Conservation (phyloP, 35 echinoderm and acorn worm genomes). For the Patiria miniata region DNA sequence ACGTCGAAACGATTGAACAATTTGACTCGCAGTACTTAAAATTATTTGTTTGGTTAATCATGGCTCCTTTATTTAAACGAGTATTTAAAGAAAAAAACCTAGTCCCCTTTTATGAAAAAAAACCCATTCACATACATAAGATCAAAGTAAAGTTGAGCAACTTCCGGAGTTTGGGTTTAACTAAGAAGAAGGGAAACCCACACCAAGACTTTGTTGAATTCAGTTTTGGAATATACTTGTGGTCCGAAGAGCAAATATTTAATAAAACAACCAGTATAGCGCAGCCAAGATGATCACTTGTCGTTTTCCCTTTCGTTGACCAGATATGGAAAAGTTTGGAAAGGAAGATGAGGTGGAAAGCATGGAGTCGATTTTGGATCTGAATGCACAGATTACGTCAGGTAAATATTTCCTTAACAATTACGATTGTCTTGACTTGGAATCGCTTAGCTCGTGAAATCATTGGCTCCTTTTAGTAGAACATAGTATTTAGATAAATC, state of each 20-base stretch:
- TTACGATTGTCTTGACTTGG: background rate
- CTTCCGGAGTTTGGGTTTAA: background rate
- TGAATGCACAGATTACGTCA: constrained; percentile 39
- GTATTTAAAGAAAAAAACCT: no score
- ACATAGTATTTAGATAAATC: background rate
- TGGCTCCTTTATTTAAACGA: no score
- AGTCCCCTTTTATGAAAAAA: no score
- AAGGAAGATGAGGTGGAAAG: constrained; percentile 44
- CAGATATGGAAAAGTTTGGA: constrained; percentile 42
- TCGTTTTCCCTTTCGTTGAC: background rate
- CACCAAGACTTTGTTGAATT: background rate
- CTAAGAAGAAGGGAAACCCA: background rate
- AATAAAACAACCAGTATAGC: background rate
- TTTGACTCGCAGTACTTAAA: no score
- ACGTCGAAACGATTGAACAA: no score
- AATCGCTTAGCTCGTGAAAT: background rate
- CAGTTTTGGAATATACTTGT: no score
- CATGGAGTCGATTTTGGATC: constrained; percentile 42
- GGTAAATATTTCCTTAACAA: background rate
- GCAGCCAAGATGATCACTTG: background rate
- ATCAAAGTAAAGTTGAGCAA: no score
- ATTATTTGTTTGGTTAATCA: no score
- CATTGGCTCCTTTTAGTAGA: background rate
- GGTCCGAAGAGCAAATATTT: background rate
- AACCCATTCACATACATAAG: no score